phyloP scores from a whole-genome alignment of 2,888 invertebrate genomes.

The Galerucella nymphaeae region DNA sequence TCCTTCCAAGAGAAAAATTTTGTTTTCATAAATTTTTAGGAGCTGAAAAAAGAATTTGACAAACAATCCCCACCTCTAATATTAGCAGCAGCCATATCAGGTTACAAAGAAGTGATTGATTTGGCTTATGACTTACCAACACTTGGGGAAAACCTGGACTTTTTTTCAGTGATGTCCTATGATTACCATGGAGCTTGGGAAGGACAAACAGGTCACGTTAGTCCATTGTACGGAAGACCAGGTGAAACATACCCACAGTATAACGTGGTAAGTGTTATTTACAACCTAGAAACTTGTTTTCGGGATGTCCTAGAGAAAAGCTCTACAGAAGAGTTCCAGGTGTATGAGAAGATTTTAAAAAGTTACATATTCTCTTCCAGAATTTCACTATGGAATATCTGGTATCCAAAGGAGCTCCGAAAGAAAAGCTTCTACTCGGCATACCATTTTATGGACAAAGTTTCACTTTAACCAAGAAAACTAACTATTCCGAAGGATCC shows the following conservation, averaged over 20 bases:
- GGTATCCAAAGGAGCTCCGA: constrained; percentile 78
- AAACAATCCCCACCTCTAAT: constrained; percentile 74
- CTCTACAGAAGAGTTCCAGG: no score
- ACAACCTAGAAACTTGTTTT: not conserved
- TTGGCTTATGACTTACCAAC: constrained; percentile 83
- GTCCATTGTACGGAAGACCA: constrained; percentile 76
- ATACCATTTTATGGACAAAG: constrained; percentile 90
- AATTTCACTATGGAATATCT: constrained; percentile 85
- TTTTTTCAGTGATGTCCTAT: constrained; percentile 87
- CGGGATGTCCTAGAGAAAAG: no score
- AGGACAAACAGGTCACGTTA: constrained; percentile 80
- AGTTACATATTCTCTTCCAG: constrained; percentile 62
- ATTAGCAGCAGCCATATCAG: constrained; percentile 86
- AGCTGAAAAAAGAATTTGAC: constrained; percentile 73
- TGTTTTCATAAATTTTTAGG: constrained; percentile 63
- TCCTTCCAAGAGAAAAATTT: no score
- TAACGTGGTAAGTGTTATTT: constrained; percentile 73
- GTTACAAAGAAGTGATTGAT: constrained; percentile 91
- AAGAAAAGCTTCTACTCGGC: constrained; percentile 82
- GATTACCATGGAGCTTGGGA: constrained; percentile 95
- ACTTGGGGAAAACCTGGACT: constrained; percentile 78
- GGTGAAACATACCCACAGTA: constrained; percentile 81
- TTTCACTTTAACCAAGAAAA: constrained; percentile 73
- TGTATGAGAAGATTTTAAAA: no score
- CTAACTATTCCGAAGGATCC: constrained; percentile 70